Evolutionary conservation across 2,888 invertebrate genomes (phyloP).

Genomic region (Machimus atricapillus): DNA sequence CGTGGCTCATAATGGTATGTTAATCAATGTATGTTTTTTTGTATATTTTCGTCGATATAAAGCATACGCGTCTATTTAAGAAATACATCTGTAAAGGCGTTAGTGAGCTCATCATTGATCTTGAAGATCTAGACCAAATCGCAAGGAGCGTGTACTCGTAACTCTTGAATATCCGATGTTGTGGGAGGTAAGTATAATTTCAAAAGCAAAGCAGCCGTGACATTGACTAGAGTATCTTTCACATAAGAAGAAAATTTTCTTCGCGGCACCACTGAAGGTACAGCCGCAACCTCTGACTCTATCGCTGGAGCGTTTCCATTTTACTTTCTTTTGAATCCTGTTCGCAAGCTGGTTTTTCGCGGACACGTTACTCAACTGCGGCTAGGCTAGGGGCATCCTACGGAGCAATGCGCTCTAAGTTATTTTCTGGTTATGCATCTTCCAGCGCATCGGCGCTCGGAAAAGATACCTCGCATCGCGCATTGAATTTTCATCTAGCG

Average conservation of each 20-base stretch:
- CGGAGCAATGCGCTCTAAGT: constrained; percentile 22
- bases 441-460: background rate
- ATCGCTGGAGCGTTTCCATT: constrained; percentile 1
- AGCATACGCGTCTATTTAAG: background rate
- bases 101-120: background rate
- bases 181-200: background rate
- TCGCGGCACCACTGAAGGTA: background rate
- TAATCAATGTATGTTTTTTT: background rate
- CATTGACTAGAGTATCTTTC: background rate
- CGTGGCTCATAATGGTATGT: background rate
- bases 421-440: constrained; percentile 33
- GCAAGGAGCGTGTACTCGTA: background rate
- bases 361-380: constrained; percentile 15
- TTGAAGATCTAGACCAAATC: background rate
- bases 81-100: background rate
- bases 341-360: constrained; percentile 10
- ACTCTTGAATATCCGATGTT: background rate
- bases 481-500: constrained; percentile 20
- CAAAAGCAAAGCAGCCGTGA: background rate
- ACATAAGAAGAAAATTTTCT: background rate
- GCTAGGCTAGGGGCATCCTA: background rate
- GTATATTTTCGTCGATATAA: background rate
- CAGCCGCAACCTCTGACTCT: background rate
- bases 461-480: background rate
- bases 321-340: constrained; percentile 41